A percentile compares a stretch with the other conserved stretches of the same genome.
Conservation (phyloP, 2,113 vertebrate genomes). For the Tachuris rubrigastra region DNA sequence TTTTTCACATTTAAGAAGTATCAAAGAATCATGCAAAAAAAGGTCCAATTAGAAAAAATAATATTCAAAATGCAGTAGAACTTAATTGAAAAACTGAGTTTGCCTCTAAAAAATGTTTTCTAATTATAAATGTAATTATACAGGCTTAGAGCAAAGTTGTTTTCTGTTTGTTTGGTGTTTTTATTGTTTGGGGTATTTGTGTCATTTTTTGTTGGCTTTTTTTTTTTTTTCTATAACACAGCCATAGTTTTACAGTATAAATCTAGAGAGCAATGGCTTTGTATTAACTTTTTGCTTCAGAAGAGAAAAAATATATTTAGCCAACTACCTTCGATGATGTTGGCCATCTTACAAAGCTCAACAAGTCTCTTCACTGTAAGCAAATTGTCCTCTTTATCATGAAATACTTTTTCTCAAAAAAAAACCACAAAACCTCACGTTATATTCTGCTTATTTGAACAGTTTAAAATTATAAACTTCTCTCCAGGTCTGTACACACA, state of each 20-base stretch:
- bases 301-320: background rate
- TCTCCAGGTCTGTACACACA: background rate
- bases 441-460: background rate
- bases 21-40: background rate
- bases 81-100: background rate
- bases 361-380: background rate
- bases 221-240: background rate
- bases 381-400: background rate
- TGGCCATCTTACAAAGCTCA: background rate
- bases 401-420: background rate
- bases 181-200: background rate
- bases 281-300: background rate
- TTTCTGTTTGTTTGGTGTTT: background rate
- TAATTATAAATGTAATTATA: background rate
- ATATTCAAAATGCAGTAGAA: background rate
- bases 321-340: background rate
- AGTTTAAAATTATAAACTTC: background rate
- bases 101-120: background rate
- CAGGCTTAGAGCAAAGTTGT: background rate
- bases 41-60: background rate
- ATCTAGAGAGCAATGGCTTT: background rate
- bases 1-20: background rate
- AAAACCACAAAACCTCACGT: too few species aligned
- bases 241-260: background rate
- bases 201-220: rapidly evolving